Percentiles rank a stretch among this genome's conserved stretches.
Evolutionary conservation across 2,113 vertebrate species (phyloP).

Genomic region (Aegithalos caudatus): DNA sequence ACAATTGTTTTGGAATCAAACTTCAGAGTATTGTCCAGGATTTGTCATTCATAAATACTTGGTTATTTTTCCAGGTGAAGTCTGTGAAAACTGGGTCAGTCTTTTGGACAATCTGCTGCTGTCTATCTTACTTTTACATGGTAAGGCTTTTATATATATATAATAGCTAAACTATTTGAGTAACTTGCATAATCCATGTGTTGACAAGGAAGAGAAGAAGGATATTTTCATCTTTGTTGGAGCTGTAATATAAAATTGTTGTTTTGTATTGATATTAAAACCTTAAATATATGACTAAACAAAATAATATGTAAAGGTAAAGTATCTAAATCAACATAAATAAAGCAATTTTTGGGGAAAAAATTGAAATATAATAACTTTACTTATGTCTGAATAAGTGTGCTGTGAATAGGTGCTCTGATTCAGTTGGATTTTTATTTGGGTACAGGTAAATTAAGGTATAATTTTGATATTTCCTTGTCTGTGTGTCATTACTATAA

Average conservation of each 20-base stretch:
- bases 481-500: not conserved
- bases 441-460: not conserved
- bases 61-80: conserved; percentile 82
- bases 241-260: not conserved
- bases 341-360: not conserved
- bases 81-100: conserved; percentile 96
- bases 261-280: not conserved
- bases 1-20: not conserved
- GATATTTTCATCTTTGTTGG: not conserved
- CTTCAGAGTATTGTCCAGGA: not conserved
- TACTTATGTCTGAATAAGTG: too few relatives aligned
- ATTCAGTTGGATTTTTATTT: not conserved
- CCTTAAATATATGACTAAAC: not conserved
- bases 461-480: not conserved
- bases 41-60: not conserved
- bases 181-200: not conserved
- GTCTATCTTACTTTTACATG: conserved; percentile 97
- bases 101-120: conserved; percentile 96
- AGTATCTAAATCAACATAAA: not conserved
- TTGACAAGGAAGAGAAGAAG: not conserved
- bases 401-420: not conserved
- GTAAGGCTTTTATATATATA: conserved; percentile 72
- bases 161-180: not conserved
- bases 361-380: not conserved
- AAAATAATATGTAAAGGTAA: not conserved